Base-by-base conservation (phyloP, 2,888 invertebrate genomes). In the Pachycephus smyrnensis region DNA sequence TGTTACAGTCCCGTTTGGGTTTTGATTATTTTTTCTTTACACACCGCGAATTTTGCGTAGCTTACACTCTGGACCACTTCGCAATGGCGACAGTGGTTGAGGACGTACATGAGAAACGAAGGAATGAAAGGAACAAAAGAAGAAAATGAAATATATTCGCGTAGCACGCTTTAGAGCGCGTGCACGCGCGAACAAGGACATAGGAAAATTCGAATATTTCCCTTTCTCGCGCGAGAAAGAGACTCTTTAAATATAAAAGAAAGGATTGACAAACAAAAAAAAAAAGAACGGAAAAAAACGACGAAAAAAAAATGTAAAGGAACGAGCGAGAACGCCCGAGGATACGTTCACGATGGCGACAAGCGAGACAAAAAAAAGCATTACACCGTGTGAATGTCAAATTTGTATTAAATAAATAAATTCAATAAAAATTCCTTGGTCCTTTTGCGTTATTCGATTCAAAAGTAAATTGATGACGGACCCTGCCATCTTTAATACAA, bases 351-450 rank as follows among this genome's bases (percentile, higher is more conserved):
- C 55, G 55, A 55, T 55, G 55, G 55, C 55, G 55, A 71, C 71
- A 32, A 32, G 71, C 36, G 74, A 74, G 33, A 74, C 32, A 74
- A 74, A 74, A 74, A 73, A 74, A 74, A 74, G n/a, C 33, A 35
- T 87, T 87, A 83, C 82, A 84, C 85, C 85, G 89, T 88, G 88
- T 90, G 89, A 89, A 89, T 90, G 90, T 89, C 89, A 89, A 90
- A 89, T 90, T 90, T 90, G 89, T 90, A 90, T 90, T 88, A 89
- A 90, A 90, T 89, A 89, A 90, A 90, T 89, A 89, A 89, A 90
- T 89, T 88, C 86, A 83, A 84, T 81, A 86, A 87, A 84, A 86
- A 87, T 84, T 88, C 86, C 37, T 37, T 73, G 69, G 36, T 76
- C 75, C 69, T 73, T 75, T 75, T 76, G 55, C 15, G 15, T 40